Percentiles rank a stretch among this genome's conserved stretches.
These are phyloP conservation scores for Aplysina aerophoba DNA, from an alignment of 37 sponge, comb jelly and placozoan species.

Conservation along the genomic window DNA sequence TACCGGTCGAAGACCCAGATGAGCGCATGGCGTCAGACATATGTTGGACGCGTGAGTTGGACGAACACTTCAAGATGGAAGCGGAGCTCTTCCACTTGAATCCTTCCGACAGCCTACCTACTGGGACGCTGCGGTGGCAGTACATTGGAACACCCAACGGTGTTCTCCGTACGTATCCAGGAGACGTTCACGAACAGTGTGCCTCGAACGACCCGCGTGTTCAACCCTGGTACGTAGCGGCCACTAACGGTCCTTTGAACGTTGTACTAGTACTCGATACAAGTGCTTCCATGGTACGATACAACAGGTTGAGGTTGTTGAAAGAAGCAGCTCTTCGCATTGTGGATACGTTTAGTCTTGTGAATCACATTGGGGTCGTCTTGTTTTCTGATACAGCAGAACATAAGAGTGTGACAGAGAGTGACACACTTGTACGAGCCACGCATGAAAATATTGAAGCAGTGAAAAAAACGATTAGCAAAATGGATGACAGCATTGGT, in stretches of 20 bases:
- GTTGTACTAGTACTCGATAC: conserved; percentile 33
- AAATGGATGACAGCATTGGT: neutral
- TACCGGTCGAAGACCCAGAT: neutral
- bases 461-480: neutral
- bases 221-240: conserved; percentile 51
- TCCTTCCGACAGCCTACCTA: no score
- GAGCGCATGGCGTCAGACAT: neutral
- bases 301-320: neutral
- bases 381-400: neutral
- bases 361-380: conserved; percentile 16
- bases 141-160: conserved; percentile 36
- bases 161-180: neutral
- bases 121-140: conserved; percentile 25
- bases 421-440: neutral
- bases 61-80: neutral
- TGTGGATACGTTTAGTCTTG: conserved; percentile 10
- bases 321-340: conserved; percentile 17
- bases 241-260: conserved; percentile 49
- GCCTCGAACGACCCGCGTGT: conserved; percentile 41
- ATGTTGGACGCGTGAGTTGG: conserved; percentile 22
- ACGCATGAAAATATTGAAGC: neutral
- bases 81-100: no score
- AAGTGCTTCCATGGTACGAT: conserved; percentile 6
- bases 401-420: neutral
- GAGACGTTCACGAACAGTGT: neutral